These are phyloP conservation scores for Eretmochelys imbricata DNA, from an alignment of 2,113 vertebrate species.

Conservation along the genomic window DNA sequence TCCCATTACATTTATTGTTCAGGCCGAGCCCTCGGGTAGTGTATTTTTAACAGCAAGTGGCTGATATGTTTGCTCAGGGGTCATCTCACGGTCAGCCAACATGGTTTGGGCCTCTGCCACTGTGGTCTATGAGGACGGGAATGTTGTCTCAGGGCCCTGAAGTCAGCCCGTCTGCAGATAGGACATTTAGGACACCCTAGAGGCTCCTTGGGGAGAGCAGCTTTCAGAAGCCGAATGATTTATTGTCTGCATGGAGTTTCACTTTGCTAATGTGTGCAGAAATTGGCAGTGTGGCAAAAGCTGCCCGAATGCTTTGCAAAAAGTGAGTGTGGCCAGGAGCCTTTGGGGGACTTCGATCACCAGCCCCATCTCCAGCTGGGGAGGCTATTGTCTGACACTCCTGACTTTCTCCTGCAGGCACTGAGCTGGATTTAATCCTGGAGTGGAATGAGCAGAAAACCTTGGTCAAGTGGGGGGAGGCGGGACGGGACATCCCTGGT, in stretches of 20 bases:
- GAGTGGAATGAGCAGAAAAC: background rate
- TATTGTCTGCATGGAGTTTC: constrained; percentile 45
- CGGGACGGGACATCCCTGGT: no score
- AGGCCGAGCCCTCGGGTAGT: background rate
- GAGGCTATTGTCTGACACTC: background rate
- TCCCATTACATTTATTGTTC: background rate
- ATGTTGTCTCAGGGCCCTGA: background rate
- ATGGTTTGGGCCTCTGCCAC: background rate
- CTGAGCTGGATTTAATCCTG: background rate
- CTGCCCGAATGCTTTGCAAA: background rate
- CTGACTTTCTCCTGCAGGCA: background rate
- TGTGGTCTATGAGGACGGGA: background rate
- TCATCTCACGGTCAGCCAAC: background rate
- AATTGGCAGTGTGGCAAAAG: constrained; percentile 31
- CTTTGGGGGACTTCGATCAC: background rate
- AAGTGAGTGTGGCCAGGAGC: background rate
- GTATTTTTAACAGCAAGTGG: rapidly evolving
- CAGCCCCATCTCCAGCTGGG: background rate
- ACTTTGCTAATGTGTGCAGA: background rate
- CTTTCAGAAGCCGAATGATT: background rate
- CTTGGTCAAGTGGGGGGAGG: background rate
- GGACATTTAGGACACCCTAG: background rate
- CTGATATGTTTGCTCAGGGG: rapidly evolving
- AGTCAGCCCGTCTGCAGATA: constrained; percentile 17
- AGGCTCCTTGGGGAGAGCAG: background rate